Evolutionary conservation across 2,888 invertebrate species (phyloP).

Genomic region (Steinernema carpocapsae): DNA sequence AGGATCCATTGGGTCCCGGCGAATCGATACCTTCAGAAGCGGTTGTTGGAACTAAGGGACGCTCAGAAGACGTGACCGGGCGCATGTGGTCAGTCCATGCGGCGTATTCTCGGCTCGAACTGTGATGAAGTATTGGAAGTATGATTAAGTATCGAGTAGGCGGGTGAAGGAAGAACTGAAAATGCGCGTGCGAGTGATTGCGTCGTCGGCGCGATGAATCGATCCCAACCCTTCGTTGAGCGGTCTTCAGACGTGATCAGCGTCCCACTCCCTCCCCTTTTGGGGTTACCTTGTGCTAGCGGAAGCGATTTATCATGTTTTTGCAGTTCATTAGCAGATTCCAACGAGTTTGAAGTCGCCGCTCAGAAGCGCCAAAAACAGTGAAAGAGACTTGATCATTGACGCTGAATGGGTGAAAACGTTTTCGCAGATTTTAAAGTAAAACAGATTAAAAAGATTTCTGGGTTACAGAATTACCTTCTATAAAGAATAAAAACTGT

Average conservation of each 20-base stretch:
- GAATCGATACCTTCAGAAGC: too few species aligned
- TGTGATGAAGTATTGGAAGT: slow-evolving; percentile 8
- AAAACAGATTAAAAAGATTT: too few species aligned
- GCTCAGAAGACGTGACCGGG: slow-evolving; percentile 27
- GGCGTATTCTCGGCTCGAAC: background rate
- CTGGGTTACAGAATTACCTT: too few species aligned
- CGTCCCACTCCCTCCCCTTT: background rate
- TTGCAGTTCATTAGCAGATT: slow-evolving; percentile 13
- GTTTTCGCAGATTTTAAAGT: too few species aligned
- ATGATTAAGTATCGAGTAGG: slow-evolving; percentile 9
- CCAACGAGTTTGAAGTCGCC: background rate
- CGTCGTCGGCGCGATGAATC: slow-evolving; percentile 28
- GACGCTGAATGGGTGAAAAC: too few species aligned
- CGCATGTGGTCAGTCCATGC: slow-evolving; percentile 22
- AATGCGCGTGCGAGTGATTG: slow-evolving; percentile 20
- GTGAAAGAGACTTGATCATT: background rate
- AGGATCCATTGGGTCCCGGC: too few species aligned
- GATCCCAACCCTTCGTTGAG: background rate
- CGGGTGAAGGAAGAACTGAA: background rate
- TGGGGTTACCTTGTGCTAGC: slow-evolving; percentile 3
- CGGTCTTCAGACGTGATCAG: slow-evolving; percentile 16
- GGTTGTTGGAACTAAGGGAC: too few species aligned
- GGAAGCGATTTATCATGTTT: slow-evolving; percentile 28
- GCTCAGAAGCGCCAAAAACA: too few species aligned
- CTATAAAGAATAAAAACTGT: too few species aligned